phyloP scores from a whole-genome alignment of 2,797 vertebrate species.

The Labeo calbasu region DNA sequence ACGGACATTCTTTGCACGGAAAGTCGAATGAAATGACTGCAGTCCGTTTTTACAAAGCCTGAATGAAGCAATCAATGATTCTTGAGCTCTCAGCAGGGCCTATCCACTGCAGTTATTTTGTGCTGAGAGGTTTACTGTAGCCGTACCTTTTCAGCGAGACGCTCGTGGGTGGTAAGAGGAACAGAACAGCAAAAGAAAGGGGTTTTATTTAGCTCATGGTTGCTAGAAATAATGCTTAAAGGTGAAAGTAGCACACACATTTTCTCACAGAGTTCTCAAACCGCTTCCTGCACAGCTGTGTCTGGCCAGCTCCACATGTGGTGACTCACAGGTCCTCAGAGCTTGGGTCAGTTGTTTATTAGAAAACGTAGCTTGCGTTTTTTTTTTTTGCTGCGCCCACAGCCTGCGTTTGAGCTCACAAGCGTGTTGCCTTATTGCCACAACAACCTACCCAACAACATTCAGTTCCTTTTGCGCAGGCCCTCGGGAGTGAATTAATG shows the following conservation, averaged over 20 bases:
- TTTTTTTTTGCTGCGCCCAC: slow-evolving; percentile 21
- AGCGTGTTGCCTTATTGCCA: neutral
- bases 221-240: slow-evolving; percentile 30
- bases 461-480: neutral
- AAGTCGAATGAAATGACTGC: slow-evolving; percentile 8
- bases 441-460: neutral
- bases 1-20: neutral
- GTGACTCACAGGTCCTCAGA: slow-evolving; percentile 48
- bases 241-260: slow-evolving; percentile 36
- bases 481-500: neutral
- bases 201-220: slow-evolving; percentile 12
- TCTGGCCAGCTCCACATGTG: slow-evolving; percentile 44
- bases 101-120: neutral
- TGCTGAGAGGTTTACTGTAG: slow-evolving; percentile 7
- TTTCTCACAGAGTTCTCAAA: slow-evolving; percentile 15
- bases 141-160: neutral
- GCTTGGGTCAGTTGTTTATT: slow-evolving; percentile 56
- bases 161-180: neutral
- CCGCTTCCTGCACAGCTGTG: slow-evolving; percentile 45
- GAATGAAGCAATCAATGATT: neutral
- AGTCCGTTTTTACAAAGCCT: neutral
- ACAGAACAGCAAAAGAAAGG: neutral
- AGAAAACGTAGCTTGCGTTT: neutral
- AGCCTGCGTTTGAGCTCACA: neutral
- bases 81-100: neutral